Conservation (phyloP, 1,140 invertebrate genomes). For the Nomia melanderi region DNA sequence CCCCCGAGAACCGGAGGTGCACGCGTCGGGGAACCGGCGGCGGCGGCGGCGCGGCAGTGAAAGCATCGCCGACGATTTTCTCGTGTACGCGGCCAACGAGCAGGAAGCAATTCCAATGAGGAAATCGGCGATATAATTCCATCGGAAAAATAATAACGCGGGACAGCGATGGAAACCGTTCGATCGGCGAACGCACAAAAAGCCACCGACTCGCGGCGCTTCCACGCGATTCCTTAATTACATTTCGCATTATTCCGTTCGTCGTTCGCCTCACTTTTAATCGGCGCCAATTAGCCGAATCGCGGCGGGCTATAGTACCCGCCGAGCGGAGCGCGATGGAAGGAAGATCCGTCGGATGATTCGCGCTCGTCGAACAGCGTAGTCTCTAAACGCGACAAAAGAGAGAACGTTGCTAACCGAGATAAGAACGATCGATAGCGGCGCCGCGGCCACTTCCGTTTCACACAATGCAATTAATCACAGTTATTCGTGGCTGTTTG, state of each 20-base stretch:
- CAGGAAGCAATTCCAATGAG: conserved; percentile 71
- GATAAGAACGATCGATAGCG: conserved; percentile 23
- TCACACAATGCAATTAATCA: conserved; percentile 17
- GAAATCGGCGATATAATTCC: conserved; percentile 73
- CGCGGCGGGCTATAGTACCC: not conserved
- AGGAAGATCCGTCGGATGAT: not conserved
- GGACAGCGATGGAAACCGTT: conserved; percentile 27
- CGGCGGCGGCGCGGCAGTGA: not conserved
- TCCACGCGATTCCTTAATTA: conserved; percentile 45
- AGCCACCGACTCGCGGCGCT: conserved; percentile 15
- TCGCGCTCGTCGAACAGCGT: conserved; percentile 29
- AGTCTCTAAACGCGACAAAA: not conserved
- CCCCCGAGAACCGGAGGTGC: not conserved
- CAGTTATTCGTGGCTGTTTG: conserved; percentile 11
- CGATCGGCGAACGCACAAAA: conserved; percentile 21
- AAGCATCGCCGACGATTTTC: conserved; percentile 40
- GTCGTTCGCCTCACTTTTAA: conserved; percentile 2
- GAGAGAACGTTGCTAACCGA: not conserved
- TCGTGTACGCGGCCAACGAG: conserved; percentile 52
- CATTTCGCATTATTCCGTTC: conserved; percentile 45
- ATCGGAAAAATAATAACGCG: conserved; percentile 67
- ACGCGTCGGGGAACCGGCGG: not conserved
- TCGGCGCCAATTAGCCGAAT: conserved; percentile 23
- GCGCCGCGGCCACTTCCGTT: conserved; percentile 16
- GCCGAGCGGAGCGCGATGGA: not conserved